Evolutionary conservation across 2,113 vertebrate genomes (phyloP).

Genomic region (Aldabrachelys gigantea): DNA sequence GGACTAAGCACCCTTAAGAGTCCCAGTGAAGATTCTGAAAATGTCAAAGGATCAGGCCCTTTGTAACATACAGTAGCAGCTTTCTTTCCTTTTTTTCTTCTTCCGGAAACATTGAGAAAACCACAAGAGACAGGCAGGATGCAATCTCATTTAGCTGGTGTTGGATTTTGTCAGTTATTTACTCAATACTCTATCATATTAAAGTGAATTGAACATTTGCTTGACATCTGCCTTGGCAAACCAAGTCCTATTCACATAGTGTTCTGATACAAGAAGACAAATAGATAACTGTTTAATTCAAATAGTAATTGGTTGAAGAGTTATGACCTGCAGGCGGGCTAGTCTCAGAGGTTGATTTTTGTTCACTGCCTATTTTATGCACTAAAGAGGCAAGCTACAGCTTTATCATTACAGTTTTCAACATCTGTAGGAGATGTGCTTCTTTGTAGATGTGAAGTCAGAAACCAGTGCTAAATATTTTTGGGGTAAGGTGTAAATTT

Average conservation of each 20-base stretch:
- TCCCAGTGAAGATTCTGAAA: conserved; percentile 12
- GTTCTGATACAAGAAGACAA: conserved; percentile 56
- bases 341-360: not conserved
- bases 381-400: not conserved
- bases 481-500: not conserved
- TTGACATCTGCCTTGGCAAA: conserved; percentile 71
- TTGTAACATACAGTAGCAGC: not conserved
- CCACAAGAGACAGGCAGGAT: conserved; percentile 45
- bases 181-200: conserved; percentile 49
- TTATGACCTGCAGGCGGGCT: conserved; percentile 17
- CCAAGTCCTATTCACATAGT: conserved; percentile 18
- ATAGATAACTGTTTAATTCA: conserved; percentile 35
- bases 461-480: not conserved
- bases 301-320: conserved; percentile 52
- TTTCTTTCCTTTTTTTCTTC: conserved; percentile 27
- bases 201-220: conserved; percentile 68
- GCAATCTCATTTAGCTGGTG: conserved; percentile 46
- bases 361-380: not conserved
- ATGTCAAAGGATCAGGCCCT: conserved; percentile 20
- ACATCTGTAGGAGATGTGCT: not conserved
- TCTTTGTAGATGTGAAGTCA: not conserved
- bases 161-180: conserved; percentile 56
- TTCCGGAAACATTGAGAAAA: conserved; percentile 49
- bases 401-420: conserved; percentile 7
- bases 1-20: not conserved